These are phyloP conservation scores for Drosophila orena DNA, from an alignment of 1,140 invertebrate genomes.

Conservation along the genomic window DNA sequence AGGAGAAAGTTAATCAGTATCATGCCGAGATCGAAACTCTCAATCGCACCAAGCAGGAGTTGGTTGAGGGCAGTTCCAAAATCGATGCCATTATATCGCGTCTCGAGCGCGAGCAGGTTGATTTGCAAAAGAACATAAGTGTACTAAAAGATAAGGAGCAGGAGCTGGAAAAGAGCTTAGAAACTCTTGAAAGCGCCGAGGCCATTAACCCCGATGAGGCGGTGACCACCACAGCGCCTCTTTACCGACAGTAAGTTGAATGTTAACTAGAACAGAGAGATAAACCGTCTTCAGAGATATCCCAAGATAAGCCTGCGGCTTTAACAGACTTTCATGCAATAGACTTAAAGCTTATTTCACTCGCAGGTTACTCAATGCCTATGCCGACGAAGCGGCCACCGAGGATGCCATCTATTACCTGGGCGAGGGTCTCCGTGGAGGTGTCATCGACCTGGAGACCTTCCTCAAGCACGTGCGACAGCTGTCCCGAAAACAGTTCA, in stretches of 20 bases:
- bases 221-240: constrained; percentile 97
- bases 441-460: constrained; percentile 97
- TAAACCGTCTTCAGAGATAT: too few species aligned
- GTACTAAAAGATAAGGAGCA: constrained; percentile 94
- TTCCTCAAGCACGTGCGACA: constrained; percentile 98
- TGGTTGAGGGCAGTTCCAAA: constrained; percentile 93
- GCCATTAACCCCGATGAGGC: constrained; percentile 97
- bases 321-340: too few species aligned
- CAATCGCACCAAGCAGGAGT: constrained; percentile 94
- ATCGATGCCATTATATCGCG: constrained; percentile 93
- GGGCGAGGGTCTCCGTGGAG: constrained; percentile 96
- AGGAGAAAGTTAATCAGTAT: constrained; percentile 95
- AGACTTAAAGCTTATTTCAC: background rate
- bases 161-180: constrained; percentile 93
- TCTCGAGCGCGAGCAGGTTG: constrained; percentile 93
- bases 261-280: background rate
- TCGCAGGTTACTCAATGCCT: constrained; percentile 94
- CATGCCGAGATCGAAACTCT: constrained; percentile 97
- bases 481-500: constrained; percentile 97
- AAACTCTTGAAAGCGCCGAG: constrained; percentile 91
- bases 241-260: constrained; percentile 95
- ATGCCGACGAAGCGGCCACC: constrained; percentile 98
- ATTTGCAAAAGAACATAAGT: constrained; percentile 93
- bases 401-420: constrained; percentile 99
- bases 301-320: too few species aligned